Evolutionary conservation across 2,888 invertebrate species (phyloP).

Genomic region (Diaperis boleti): DNA sequence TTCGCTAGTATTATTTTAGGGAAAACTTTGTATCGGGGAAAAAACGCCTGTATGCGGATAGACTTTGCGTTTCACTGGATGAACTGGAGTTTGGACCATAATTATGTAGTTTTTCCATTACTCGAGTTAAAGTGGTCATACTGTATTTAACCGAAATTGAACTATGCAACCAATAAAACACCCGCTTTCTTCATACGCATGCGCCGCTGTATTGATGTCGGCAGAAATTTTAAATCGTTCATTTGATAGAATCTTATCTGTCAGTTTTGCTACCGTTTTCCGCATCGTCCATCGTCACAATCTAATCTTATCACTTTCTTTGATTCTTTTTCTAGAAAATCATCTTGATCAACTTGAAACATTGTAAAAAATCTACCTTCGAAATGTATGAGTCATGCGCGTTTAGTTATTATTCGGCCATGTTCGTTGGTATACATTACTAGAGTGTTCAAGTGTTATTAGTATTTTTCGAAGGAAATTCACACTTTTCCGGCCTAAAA

Average conservation of each 20-base stretch:
- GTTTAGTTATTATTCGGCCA: slow-evolving; percentile 57
- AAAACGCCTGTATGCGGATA: too few species aligned
- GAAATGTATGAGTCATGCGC: slow-evolving; percentile 53
- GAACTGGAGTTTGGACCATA: too few species aligned
- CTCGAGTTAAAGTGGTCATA: background rate
- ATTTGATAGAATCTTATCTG: background rate
- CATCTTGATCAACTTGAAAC: background rate
- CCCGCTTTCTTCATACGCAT: slow-evolving; percentile 8
- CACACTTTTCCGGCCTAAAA: slow-evolving; percentile 61
- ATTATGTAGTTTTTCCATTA: background rate
- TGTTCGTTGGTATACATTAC: slow-evolving; percentile 55
- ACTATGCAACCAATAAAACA: slow-evolving; percentile 34
- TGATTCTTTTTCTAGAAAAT: background rate
- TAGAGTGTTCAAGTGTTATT: slow-evolving; percentile 38
- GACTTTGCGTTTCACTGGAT: too few species aligned
- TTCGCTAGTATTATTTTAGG: too few species aligned
- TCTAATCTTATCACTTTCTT: slow-evolving; percentile 4
- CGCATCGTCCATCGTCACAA: background rate
- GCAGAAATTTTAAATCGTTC: slow-evolving; percentile 8
- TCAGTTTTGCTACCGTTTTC: background rate
- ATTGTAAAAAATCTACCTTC: background rate
- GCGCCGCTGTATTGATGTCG: slow-evolving; percentile 35
- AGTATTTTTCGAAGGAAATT: slow-evolving; percentile 36
- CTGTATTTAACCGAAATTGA: background rate
- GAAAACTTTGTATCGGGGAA: too few species aligned